These are phyloP conservation scores for Setophaga petechia DNA, from an alignment of 2,113 vertebrate genomes.

Conservation along the genomic window DNA sequence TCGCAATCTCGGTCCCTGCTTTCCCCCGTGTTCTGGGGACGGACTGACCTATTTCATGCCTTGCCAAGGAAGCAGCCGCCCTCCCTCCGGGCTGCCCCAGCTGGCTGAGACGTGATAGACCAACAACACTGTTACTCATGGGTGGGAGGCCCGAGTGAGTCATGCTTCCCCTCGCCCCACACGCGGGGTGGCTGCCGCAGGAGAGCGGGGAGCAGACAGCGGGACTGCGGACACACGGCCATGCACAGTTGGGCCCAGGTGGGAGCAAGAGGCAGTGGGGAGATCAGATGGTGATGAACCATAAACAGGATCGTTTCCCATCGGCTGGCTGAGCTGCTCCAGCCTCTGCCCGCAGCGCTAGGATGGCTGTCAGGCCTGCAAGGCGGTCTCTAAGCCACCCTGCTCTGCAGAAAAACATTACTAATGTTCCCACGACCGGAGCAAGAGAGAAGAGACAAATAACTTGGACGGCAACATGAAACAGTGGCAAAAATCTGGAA, in stretches of 20 bases:
- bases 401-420: conserved; percentile 31
- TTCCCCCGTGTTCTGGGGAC: fast-evolving
- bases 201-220: background rate
- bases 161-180: background rate
- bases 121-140: conserved; percentile 4
- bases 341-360: conserved; percentile 7
- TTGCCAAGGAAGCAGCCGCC: background rate
- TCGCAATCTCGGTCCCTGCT: fast-evolving
- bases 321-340: background rate
- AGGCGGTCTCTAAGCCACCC: background rate
- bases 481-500: conserved; percentile 56
- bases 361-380: conserved; percentile 7
- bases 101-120: conserved; percentile 24
- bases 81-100: background rate
- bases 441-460: conserved; percentile 39
- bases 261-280: background rate
- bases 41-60: background rate
- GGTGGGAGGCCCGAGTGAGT: conserved; percentile 27
- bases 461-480: conserved; percentile 5
- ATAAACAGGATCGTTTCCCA: background rate
- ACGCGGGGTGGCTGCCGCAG: fast-evolving
- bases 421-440: background rate
- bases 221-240: fast-evolving
- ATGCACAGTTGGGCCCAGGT: background rate
- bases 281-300: conserved; percentile 17